Conservation (phyloP, 1,140 invertebrate genomes). For the Heterodera carotae region DNA sequence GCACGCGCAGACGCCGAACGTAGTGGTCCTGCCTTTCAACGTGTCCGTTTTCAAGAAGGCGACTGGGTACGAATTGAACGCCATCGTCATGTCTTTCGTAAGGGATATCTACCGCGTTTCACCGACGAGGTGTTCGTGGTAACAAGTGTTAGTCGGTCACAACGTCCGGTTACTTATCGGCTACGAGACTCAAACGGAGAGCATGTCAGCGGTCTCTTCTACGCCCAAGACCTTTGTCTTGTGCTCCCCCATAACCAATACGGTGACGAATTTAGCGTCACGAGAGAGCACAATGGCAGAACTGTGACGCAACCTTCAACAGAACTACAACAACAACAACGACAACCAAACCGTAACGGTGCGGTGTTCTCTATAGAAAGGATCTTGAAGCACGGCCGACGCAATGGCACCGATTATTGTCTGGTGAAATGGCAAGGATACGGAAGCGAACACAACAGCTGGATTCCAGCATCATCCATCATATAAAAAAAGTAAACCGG, state of each 20-base stretch:
- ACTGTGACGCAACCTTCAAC: too few species aligned
- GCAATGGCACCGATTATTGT: conserved; percentile 19
- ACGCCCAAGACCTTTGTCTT: conserved; percentile 9
- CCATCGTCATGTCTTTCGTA: conserved; percentile 19
- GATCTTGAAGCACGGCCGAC: too few species aligned
- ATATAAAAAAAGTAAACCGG: background rate
- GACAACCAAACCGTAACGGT: too few species aligned
- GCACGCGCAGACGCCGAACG: background rate
- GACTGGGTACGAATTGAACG: conserved; percentile 23
- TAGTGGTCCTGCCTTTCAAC: background rate
- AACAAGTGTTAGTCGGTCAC: background rate
- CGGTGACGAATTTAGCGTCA: background rate
- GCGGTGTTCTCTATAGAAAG: too few species aligned
- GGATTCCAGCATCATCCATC: conserved; percentile 4
- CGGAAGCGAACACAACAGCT: conserved; percentile 19
- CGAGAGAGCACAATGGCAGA: too few species aligned
- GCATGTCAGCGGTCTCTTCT: conserved; percentile 14
- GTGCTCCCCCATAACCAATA: background rate
- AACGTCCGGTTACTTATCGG: background rate
- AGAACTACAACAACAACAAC: too few species aligned
- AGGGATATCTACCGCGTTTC: conserved; percentile 29
- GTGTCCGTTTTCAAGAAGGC: too few species aligned
- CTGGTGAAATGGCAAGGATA: conserved; percentile 22
- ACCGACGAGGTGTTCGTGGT: conserved; percentile 37
- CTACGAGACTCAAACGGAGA: background rate